Evolutionary conservation across 2,113 vertebrate genomes (phyloP).

Genomic region (Suricata suricatta): DNA sequence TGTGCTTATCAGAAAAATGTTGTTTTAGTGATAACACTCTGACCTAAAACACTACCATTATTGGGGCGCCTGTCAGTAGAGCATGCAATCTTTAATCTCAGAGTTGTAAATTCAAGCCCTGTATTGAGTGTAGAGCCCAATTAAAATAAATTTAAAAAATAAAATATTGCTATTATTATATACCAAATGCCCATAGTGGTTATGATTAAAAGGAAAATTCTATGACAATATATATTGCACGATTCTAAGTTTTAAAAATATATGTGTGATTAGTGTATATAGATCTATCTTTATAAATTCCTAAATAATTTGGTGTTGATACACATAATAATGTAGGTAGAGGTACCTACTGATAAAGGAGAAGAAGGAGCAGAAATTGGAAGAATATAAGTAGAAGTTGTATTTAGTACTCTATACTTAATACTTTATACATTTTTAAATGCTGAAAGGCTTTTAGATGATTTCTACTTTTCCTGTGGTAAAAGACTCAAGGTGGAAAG

Average conservation of each 20-base stretch:
- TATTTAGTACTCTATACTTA: background rate
- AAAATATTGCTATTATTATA: background rate
- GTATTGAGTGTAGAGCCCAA: too few species aligned
- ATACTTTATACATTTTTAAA: background rate
- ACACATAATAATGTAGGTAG: background rate
- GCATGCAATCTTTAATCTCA: too few species aligned
- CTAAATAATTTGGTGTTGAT: background rate
- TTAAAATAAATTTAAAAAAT: too few species aligned
- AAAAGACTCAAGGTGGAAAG: background rate
- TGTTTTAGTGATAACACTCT: background rate
- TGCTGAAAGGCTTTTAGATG: background rate
- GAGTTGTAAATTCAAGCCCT: too few species aligned
- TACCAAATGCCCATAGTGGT: background rate
- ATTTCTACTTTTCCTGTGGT: background rate
- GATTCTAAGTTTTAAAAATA: background rate
- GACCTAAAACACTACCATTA: background rate
- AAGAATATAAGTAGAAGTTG: background rate
- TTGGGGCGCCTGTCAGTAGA: background rate
- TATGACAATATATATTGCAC: background rate
- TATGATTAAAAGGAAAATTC: constrained; percentile 20
- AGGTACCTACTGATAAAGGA: background rate
- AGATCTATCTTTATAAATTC: background rate
- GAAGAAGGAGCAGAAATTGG: background rate
- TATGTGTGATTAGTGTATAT: background rate
- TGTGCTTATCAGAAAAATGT: background rate